Conservation (phyloP, 2,888 invertebrate genomes). For the Melanotus villosus region DNA sequence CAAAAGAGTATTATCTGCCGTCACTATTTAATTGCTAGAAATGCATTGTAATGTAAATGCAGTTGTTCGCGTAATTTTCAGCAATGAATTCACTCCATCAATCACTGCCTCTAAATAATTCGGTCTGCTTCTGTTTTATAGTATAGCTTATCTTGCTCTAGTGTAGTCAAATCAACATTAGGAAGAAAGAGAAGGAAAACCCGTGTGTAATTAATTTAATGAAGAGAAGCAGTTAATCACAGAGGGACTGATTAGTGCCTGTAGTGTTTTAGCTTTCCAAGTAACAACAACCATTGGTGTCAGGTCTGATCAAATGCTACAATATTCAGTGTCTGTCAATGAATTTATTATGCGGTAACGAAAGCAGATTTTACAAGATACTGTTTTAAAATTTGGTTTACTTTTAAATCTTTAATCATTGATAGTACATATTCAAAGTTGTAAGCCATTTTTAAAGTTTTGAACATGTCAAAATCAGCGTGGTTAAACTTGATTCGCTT, state of each 20-base stretch:
- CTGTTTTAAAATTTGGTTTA: too few relatives aligned
- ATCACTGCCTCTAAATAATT: conserved; percentile 52
- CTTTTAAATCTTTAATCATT: too few relatives aligned
- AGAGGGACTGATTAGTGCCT: conserved; percentile 38
- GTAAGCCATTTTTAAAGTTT: too few relatives aligned
- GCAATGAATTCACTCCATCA: conserved; percentile 50
- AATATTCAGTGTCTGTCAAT: neutral
- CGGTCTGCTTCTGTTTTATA: conserved; percentile 29
- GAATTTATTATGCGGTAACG: conserved; percentile 7
- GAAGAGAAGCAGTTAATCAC: conserved; percentile 41
- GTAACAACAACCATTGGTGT: conserved; percentile 33
- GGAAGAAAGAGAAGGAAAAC: conserved; percentile 20
- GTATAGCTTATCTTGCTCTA: conserved; percentile 13
- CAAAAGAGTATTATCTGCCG: conserved; percentile 22
- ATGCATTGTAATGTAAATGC: conserved; percentile 52
- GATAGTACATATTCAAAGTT: too few relatives aligned
- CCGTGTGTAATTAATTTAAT: conserved; percentile 38
- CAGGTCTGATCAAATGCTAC: conserved; percentile 29
- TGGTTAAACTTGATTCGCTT: too few relatives aligned
- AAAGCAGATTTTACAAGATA: too few relatives aligned
- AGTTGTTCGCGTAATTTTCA: conserved; percentile 46
- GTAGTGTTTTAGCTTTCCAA: conserved; percentile 32
- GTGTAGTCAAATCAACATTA: neutral
- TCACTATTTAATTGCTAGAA: conserved; percentile 14
- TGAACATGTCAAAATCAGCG: too few relatives aligned